A percentile compares a stretch with the other conserved stretches of the same genome.
Evolutionary conservation across 2,113 vertebrate genomes (phyloP).

Genomic region (Origma solitaria): DNA sequence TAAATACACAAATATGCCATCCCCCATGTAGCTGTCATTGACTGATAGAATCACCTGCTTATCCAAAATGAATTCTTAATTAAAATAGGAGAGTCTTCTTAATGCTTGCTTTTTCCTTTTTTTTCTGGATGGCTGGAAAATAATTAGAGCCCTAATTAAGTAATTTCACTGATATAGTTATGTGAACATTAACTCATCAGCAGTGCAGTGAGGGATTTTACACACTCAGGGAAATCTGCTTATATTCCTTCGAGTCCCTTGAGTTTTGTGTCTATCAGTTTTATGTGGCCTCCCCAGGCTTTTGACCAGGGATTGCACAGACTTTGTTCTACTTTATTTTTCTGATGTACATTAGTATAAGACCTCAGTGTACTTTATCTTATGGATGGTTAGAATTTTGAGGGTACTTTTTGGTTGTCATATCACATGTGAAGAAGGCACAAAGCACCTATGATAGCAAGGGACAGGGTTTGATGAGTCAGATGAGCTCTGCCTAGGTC

Average conservation of each 20-base stretch:
- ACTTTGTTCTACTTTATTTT: background rate
- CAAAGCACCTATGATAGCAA: background rate
- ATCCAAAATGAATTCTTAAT: conserved; percentile 24
- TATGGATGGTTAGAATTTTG: background rate
- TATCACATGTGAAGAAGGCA: background rate
- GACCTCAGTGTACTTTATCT: background rate
- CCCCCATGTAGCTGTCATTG: background rate
- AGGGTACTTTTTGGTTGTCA: background rate
- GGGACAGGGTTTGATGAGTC: background rate
- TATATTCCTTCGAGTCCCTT: background rate
- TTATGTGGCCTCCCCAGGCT: background rate
- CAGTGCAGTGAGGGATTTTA: background rate
- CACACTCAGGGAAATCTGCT: background rate
- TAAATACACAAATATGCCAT: background rate
- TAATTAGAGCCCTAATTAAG: conserved; percentile 48
- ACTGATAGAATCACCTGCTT: conserved; percentile 9
- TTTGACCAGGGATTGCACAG: background rate
- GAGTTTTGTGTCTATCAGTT: background rate
- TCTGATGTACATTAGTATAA: background rate
- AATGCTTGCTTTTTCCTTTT: background rate
- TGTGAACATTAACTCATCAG: conserved; percentile 26
- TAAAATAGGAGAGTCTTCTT: background rate
- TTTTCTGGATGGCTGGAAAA: background rate
- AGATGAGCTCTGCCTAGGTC: background rate
- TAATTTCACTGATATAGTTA: conserved; percentile 28